A percentile compares a stretch with the other conserved stretches of the same genome.
phyloP scores from a whole-genome alignment of 1,140 invertebrate genomes.

The Pachypeltis micranthus region DNA sequence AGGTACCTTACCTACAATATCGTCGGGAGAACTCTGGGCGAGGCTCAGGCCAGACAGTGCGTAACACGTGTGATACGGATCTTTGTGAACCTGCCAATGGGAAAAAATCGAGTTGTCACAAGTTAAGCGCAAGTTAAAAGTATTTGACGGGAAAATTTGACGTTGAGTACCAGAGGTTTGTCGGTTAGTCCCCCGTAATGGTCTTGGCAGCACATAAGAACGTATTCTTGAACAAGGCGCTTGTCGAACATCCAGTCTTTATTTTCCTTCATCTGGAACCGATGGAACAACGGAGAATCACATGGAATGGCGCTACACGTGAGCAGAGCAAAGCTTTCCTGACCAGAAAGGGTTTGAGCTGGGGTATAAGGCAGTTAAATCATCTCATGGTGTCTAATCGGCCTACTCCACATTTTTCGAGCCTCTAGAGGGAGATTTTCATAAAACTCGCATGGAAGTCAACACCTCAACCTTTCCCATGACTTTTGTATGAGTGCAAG shows the following conservation, averaged over 20 bases:
- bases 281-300: no score
- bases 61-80: slow-evolving; percentile 96
- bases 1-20: slow-evolving; percentile 38
- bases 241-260: slow-evolving; percentile 65
- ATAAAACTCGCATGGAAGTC: no score
- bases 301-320: no score
- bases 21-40: slow-evolving; percentile 65
- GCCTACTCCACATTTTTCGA: no score
- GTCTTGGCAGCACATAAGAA: slow-evolving; percentile 85
- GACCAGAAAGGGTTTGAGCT: neutral
- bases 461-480: no score
- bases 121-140: neutral
- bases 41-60: slow-evolving; percentile 87
- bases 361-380: no score
- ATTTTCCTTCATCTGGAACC: no score
- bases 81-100: slow-evolving; percentile 52
- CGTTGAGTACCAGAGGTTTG: slow-evolving; percentile 94
- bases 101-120: neutral
- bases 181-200: slow-evolving; percentile 84
- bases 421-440: no score
- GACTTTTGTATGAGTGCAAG: no score
- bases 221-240: slow-evolving; percentile 84
- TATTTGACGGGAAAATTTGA: no score
- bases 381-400: no score
- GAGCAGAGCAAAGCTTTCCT: neutral